Percentiles rank a stretch among this genome's conserved stretches.
Evolutionary conservation across 2,888 invertebrate genomes (phyloP).

Genomic region (Elmis aenea): DNA sequence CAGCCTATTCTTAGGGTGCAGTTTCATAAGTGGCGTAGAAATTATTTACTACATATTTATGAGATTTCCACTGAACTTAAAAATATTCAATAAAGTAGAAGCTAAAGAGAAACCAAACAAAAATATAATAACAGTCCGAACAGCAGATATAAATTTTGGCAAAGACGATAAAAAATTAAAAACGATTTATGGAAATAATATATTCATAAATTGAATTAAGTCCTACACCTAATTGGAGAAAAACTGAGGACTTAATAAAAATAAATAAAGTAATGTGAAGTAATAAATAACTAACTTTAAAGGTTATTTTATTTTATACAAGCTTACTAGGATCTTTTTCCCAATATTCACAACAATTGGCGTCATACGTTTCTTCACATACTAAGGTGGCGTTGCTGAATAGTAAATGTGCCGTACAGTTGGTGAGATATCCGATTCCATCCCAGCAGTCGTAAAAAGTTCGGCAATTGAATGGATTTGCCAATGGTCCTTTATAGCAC

Average conservation of each 20-base stretch:
- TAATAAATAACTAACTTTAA: not conserved
- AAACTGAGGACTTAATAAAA: too few species aligned
- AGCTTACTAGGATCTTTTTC: constrained; percentile 16
- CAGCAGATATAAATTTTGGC: too few species aligned
- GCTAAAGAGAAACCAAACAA: too few species aligned
- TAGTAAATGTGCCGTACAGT: constrained; percentile 23
- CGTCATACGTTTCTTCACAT: constrained; percentile 27
- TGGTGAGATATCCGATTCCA: constrained; percentile 15
- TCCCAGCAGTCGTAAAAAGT: constrained; percentile 21
- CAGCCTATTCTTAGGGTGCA: constrained; percentile 45
- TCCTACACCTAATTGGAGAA: too few species aligned
- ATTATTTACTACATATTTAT: constrained; percentile 41
- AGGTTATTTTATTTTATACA: constrained; percentile 1
- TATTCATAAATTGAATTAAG: not conserved
- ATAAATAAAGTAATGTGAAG: too few species aligned
- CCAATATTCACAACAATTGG: constrained; percentile 30
- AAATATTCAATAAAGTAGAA: not conserved
- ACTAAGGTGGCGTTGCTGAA: constrained; percentile 17
- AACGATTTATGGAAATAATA: not conserved
- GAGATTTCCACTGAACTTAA: constrained; percentile 29
- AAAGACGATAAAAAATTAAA: too few species aligned
- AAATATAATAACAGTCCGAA: too few species aligned
- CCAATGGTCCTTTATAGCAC: constrained; percentile 13
- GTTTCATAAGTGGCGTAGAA: constrained; percentile 43
- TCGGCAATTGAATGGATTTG: constrained; percentile 23